phyloP scores from a whole-genome alignment of 2,888 invertebrate species.

The Eristalinus aeneus region DNA sequence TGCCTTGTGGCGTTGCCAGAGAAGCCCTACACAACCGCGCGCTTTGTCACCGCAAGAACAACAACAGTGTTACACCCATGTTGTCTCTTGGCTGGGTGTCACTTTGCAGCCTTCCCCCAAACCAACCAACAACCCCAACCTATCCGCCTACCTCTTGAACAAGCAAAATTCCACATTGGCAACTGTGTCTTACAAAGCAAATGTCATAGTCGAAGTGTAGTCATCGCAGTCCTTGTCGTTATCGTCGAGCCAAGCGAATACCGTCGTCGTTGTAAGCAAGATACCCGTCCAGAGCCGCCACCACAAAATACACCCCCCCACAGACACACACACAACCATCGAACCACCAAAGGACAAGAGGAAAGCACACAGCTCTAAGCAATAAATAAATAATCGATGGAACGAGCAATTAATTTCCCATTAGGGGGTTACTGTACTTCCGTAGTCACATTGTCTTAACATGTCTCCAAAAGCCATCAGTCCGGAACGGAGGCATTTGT shows the following conservation, averaged over 20 bases:
- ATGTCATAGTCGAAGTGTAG: conserved; percentile 56
- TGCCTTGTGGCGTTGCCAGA: conserved; percentile 52
- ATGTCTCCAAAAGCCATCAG: conserved; percentile 70
- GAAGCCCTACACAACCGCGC: conserved; percentile 12
- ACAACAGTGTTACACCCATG: conserved; percentile 62
- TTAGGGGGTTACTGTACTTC: conserved; percentile 71
- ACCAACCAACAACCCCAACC: neutral
- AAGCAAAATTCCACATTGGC: conserved; percentile 41
- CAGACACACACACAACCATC: neutral
- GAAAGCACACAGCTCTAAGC: conserved; percentile 63
- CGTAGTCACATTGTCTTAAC: conserved; percentile 70
- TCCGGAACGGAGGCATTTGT: conserved; percentile 70
- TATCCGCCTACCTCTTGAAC: neutral
- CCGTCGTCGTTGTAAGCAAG: neutral
- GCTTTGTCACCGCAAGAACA: conserved; percentile 44
- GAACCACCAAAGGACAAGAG: neutral
- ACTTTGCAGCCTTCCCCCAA: conserved; percentile 42
- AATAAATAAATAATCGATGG: conserved; percentile 73
- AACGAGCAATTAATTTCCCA: conserved; percentile 73
- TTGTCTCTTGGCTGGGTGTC: conserved; percentile 59
- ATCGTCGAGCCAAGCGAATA: conserved; percentile 38
- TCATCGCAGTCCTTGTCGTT: conserved; percentile 24
- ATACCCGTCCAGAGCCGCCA: neutral
- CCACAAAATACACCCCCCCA: neutral
- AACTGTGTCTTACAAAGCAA: conserved; percentile 65